A percentile compares a stretch with the other conserved stretches of the same genome.
Evolutionary conservation across 2,797 vertebrate species (phyloP).

Genomic region (Salarias fasciatus): DNA sequence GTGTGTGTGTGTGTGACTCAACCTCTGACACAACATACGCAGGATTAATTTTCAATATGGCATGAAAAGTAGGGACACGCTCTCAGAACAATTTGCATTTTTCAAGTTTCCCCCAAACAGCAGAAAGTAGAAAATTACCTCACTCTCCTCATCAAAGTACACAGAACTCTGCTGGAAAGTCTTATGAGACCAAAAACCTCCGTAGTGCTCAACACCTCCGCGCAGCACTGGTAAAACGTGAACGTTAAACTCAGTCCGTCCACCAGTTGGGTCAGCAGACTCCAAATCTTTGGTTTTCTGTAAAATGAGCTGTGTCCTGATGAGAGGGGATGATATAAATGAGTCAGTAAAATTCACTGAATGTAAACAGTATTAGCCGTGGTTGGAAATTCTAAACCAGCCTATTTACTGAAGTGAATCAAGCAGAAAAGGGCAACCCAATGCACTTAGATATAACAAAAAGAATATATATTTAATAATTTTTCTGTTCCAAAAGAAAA

Average conservation of each 20-base stretch:
- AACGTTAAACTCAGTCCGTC: conserved; percentile 3
- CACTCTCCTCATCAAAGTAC: conserved; percentile 10
- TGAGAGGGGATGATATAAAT: background rate
- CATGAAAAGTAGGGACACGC: conserved; percentile 16
- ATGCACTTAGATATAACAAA: no score
- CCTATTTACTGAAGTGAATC: background rate
- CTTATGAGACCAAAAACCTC: conserved; percentile 2
- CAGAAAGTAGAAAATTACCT: conserved; percentile 16
- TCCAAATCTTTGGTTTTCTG: no score
- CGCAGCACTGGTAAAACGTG: background rate
- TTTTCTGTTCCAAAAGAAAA: no score
- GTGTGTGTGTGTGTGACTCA: no score
- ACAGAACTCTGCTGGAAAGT: conserved; percentile 16
- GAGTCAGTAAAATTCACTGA: background rate
- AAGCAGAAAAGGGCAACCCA: no score
- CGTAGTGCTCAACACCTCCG: conserved; percentile 7
- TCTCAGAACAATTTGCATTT: conserved; percentile 24
- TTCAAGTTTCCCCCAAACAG: conserved; percentile 7
- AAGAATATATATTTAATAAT: no score
- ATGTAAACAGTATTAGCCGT: background rate
- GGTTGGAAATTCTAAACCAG: background rate
- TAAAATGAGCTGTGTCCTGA: background rate
- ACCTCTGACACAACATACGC: conserved; percentile 5
- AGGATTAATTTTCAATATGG: conserved; percentile 4
- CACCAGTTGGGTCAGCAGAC: background rate